A percentile compares a stretch with the other conserved stretches of the same genome.
Conservation (phyloP, 2,113 vertebrate genomes). For the Nothocercus julius region DNA sequence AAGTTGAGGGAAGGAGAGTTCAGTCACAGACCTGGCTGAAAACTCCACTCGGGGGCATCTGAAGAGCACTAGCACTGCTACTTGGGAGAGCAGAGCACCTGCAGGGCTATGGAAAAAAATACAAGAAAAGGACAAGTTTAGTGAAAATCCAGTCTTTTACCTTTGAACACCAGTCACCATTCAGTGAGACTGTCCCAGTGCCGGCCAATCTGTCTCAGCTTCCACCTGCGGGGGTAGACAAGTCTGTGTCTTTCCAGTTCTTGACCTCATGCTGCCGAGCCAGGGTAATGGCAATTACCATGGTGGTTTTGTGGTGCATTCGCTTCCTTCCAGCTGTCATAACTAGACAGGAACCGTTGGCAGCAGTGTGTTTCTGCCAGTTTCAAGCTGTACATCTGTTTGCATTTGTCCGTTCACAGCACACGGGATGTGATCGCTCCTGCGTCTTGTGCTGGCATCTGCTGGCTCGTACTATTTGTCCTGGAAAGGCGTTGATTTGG, state of each 20-base stretch:
- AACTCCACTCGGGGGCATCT: not conserved
- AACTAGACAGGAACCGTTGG: constrained; percentile 17
- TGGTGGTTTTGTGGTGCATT: constrained; percentile 44
- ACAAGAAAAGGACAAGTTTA: not conserved
- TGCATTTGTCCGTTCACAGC: constrained; percentile 26
- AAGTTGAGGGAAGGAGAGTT: not conserved
- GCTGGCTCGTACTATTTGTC: not conserved
- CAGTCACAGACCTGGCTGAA: not conserved
- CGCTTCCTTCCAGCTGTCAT: constrained; percentile 61
- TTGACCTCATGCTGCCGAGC: not conserved
- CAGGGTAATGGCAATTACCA: constrained; percentile 40
- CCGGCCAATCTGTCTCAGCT: not conserved
- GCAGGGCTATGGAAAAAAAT: not conserved
- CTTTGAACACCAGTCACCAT: not conserved
- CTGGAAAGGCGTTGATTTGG: not conserved
- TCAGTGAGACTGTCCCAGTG: not conserved
- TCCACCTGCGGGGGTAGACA: not conserved
- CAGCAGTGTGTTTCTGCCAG: constrained; percentile 23
- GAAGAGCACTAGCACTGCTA: not conserved
- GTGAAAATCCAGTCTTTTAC: not conserved
- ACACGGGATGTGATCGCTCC: not conserved
- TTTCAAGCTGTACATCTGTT: constrained; percentile 54
- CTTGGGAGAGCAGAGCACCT: not conserved
- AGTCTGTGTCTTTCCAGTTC: not conserved
- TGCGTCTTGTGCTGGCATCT: constrained; percentile 14